Percentiles rank a stretch among this genome's conserved stretches.
Evolutionary conservation across 2,888 invertebrate genomes (phyloP).

Genomic region (Harpalus rubripes): DNA sequence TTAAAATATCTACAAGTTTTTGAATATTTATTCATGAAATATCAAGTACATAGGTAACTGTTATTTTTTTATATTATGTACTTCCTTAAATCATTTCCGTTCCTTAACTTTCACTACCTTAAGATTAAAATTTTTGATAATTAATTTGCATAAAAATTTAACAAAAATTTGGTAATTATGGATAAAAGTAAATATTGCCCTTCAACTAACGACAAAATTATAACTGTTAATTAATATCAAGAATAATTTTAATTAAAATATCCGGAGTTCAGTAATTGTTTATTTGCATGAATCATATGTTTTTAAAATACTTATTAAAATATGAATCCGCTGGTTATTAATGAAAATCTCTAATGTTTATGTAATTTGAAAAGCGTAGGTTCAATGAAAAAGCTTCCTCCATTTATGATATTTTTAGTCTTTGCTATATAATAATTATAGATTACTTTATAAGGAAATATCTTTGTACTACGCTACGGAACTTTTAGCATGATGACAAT

Average conservation of each 20-base stretch:
- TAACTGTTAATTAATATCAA: background rate
- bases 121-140: background rate
- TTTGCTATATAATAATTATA: too few relatives aligned
- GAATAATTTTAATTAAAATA: conserved; percentile 32
- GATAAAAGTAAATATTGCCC: conserved; percentile 20
- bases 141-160: background rate
- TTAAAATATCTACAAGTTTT: too few relatives aligned
- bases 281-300: background rate
- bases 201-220: conserved; percentile 27
- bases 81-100: background rate
- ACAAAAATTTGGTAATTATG: conserved; percentile 8
- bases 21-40: too few relatives aligned
- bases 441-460: background rate
- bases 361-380: background rate
- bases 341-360: background rate
- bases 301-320: background rate
- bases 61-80: background rate
- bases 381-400: conserved; percentile 3
- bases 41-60: too few relatives aligned
- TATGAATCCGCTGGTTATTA: background rate
- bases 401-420: background rate
- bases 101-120: background rate
- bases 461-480: background rate
- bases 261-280: background rate
- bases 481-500: background rate